Base-by-base conservation (phyloP, 2,113 vertebrate species). In the Ailuropoda melanoleuca region DNA sequence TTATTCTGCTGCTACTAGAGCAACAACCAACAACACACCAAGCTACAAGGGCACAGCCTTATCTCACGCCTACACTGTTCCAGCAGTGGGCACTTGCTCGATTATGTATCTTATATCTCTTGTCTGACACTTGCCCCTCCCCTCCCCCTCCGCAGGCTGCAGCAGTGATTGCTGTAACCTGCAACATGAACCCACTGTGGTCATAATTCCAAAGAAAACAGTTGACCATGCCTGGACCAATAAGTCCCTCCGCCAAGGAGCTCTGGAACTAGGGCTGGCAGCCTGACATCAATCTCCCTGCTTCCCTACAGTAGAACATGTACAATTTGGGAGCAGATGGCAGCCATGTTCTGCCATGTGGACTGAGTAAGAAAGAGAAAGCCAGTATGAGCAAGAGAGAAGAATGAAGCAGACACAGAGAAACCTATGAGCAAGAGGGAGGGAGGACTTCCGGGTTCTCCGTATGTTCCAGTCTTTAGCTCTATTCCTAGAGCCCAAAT, bases 311-410 rank as follows among this genome's bases (percentile, higher is more conserved):
- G 10, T 34, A 6, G 64, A 82, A 81, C 46, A n/a, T 19, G 23
- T 64, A 75, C 75, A 64, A 56, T 62, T 95, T 2, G 0, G 62
- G 66, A 88, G 87, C 78, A 95, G 77, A 77, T 86, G 90, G 72
- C 55, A 81, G 46, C 50, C 96, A 88, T 17, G 24, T 66, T 72
- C 48, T 84, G 10, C 74, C 72, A 62, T 5, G 37, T 24, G 55
- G 31, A 80, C 88, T 91, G 93, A 94, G 24, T 62, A 81, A 90
- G 92, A 96, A 93, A 88, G 24, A 82, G n/a, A 55, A 62, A 81
- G 90, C 21, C 75, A 81, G 39, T 8, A 53, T 26, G 34, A 74
- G 48, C 24, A 56, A 88, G 60, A 97, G 64, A 95, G 64, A 60
- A 78, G 55, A 74, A 84, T 13, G n/a, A 48, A 89, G 56, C 50